A percentile compares a stretch with the other conserved stretches of the same genome.
Evolutionary conservation across 1,140 invertebrate genomes (phyloP).

Genomic region (Apis laboriosa): DNA sequence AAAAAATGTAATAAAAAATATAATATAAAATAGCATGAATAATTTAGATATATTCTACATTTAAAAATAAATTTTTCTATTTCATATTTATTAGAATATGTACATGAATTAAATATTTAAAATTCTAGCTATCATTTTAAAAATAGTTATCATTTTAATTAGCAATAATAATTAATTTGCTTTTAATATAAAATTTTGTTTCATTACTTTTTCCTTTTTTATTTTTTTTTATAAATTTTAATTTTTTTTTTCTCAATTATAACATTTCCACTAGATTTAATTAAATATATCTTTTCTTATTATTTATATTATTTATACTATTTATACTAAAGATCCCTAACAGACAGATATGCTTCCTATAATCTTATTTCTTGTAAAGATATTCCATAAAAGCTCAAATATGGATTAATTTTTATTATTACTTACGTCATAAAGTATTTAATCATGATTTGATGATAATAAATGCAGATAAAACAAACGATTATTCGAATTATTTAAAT

Average conservation of each 20-base stretch:
- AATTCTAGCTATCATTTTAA: too few relatives aligned
- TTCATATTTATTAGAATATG: too few relatives aligned
- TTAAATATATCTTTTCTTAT: not conserved
- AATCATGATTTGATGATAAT: conserved; percentile 5
- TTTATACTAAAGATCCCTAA: not conserved
- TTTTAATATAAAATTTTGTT: not conserved
- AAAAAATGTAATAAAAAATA: too few relatives aligned
- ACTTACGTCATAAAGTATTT: not conserved
- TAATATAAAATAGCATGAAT: too few relatives aligned
- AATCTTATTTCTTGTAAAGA: not conserved
- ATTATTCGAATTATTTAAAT: conserved; percentile 30
- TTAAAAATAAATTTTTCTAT: too few relatives aligned
- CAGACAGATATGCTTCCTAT: not conserved
- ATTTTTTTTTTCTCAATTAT: not conserved
- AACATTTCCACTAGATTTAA: not conserved
- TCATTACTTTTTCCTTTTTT: not conserved
- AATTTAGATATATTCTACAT: too few relatives aligned
- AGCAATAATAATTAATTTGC: not conserved
- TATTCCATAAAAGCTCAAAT: too few relatives aligned
- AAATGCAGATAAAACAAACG: not conserved
- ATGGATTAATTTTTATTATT: not conserved
- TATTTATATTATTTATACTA: not conserved
- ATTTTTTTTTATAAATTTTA: too few relatives aligned
- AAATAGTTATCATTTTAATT: too few relatives aligned
- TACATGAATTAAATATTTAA: too few relatives aligned